A percentile compares a stretch with the other conserved stretches of the same genome.
phyloP scores from a whole-genome alignment of 2,888 invertebrate species.

The Nemurella pictetii region DNA sequence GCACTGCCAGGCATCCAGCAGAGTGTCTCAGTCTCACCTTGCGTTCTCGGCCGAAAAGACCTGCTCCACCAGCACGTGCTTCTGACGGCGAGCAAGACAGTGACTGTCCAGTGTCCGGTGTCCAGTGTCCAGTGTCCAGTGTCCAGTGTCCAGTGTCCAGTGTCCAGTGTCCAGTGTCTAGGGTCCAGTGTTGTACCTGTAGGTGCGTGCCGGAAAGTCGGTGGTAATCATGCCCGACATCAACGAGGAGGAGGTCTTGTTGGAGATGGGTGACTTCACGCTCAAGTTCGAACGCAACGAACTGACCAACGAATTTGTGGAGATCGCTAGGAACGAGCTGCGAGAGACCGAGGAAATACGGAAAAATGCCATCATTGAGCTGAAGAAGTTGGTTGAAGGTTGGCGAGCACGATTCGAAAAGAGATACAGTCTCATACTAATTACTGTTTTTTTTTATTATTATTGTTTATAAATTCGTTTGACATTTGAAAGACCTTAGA shows the following conservation, averaged over 20 bases:
- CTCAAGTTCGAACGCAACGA: constrained; percentile 35
- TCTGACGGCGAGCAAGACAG: too few species aligned
- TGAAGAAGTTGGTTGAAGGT: constrained; percentile 67
- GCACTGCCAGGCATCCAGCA: background rate
- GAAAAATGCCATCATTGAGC: constrained; percentile 59
- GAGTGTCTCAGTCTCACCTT: background rate
- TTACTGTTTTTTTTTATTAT: background rate
- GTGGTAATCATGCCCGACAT: constrained; percentile 9
- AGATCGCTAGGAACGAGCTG: constrained; percentile 68
- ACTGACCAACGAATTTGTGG: constrained; percentile 47
- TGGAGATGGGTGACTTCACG: constrained; percentile 34
- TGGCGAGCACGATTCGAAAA: background rate
- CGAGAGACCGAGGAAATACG: constrained; percentile 67
- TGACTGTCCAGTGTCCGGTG: too few species aligned
- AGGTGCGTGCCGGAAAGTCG: background rate
- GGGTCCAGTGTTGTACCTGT: too few species aligned
- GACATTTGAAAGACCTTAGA: too few species aligned
- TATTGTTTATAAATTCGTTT: too few species aligned
- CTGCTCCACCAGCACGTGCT: background rate
- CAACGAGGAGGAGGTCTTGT: background rate
- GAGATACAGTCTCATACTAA: constrained; percentile 11
- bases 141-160: too few species aligned
- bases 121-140: too few species aligned
- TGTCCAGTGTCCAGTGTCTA: too few species aligned
- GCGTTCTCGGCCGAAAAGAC: background rate